Base-by-base conservation (phyloP, 2,113 vertebrate genomes). In the Grantiella picta region DNA sequence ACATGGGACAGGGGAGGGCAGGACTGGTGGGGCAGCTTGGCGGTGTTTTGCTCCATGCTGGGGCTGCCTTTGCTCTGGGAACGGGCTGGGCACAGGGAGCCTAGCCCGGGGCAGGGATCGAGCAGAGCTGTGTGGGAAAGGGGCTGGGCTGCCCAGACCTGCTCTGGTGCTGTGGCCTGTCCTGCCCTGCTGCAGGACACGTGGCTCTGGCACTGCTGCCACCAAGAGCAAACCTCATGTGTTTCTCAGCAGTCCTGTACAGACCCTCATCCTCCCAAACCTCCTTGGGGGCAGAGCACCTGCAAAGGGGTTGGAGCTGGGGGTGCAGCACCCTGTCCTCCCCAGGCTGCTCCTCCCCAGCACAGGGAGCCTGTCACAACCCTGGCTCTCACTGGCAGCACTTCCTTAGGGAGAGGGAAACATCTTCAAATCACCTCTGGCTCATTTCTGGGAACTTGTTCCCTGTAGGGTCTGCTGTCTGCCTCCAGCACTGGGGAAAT, bases 61-160 rank as follows among this genome's bases (percentile, higher is more conserved):
- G 16, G 36, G 45, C 50, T 75, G 77, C 21, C 50, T 77, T 22
- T 81, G 50, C 24, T 28, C 44, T 65, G 38, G 52, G 61, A 52
- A 13, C 0, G 0, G 1, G 40, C 70, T 11, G 29, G 35, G 44
- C 35, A 11, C 3, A 1, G 12, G 25, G 63, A 22, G 36, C 75
- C 0, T 3, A 71, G 60, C 60, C 19, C 0, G 0, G 72, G 33
- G 52, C 86, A 70, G 69, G 54, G 56, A 17, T 56, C 0, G 0
- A 35, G 78, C 77, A 83, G 80, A 79, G 79, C 61, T 36, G 54
- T 44, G 65, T 31, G 63, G 33, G 24, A 54, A 7, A 14, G 52
- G 66, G 27, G 28, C 47, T 1, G 8, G 9, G 54, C 68, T 89
- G 63, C 66, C 49, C 2, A 2, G 28, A 53, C 12, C 47, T 59